phyloP scores from a whole-genome alignment of 2,113 vertebrate genomes.

The Callithrix jacchus region DNA sequence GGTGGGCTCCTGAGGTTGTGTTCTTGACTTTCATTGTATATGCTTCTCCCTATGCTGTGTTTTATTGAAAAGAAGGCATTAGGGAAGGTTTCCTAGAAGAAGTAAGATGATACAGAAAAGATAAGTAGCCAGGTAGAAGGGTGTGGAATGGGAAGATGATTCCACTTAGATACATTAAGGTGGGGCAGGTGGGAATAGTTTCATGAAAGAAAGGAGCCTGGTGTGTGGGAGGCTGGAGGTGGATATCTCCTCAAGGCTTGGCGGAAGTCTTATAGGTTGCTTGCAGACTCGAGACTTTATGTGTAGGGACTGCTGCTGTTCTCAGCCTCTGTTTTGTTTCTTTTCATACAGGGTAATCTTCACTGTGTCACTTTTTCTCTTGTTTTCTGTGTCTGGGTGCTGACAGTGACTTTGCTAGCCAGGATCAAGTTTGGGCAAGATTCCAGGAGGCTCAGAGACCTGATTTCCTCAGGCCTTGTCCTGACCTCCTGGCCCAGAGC shows the following conservation, averaged over 20 bases:
- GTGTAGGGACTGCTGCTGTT: accelerated
- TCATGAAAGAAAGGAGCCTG: background rate
- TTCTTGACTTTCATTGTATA: accelerated
- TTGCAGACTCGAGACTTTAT: accelerated
- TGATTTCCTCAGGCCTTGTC: background rate
- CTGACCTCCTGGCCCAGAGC: background rate
- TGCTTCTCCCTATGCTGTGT: background rate
- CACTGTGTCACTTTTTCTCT: background rate
- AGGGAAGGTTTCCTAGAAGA: background rate
- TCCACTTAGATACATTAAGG: background rate
- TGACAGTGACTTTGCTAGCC: background rate
- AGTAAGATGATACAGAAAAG: background rate
- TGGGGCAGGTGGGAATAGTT: background rate
- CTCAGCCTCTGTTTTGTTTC: background rate
- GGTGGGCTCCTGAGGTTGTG: background rate
- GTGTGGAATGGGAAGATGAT: background rate
- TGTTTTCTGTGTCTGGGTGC: background rate
- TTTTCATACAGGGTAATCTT: background rate
- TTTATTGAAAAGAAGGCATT: background rate
- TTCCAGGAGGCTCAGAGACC: background rate
- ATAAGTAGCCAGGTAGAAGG: background rate
- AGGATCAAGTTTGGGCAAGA: background rate
- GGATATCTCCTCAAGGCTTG: accelerated
- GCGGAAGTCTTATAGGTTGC: no score
- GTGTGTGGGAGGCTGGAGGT: accelerated